Percentiles rank a stretch among this genome's conserved stretches.
Conservation (phyloP, 2,888 invertebrate species). For the Xestia rhomboidea region DNA sequence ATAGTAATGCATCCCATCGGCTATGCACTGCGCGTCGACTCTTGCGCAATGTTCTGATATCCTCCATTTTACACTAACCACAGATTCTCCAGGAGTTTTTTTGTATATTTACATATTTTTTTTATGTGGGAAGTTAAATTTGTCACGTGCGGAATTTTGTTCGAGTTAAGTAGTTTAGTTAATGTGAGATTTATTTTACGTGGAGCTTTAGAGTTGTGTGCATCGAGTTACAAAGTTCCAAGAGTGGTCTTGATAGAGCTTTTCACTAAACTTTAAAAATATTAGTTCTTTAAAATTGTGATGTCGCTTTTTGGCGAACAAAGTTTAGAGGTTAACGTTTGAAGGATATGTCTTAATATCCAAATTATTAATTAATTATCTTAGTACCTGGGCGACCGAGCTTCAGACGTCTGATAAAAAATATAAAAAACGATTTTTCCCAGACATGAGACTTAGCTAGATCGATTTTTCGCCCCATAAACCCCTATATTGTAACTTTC, state of each 20-base stretch:
- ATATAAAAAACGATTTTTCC: too few species aligned
- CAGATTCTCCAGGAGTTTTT: slow-evolving; percentile 42
- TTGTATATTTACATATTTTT: slow-evolving; percentile 34
- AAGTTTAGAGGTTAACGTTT: too few species aligned
- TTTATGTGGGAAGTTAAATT: slow-evolving; percentile 10
- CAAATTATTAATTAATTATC: too few species aligned
- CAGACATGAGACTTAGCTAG: background rate
- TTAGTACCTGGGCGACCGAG: too few species aligned
- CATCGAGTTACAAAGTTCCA: background rate
- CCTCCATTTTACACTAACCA: slow-evolving; percentile 61
- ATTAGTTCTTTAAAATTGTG: background rate
- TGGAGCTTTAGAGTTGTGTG: background rate
- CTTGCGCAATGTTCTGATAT: slow-evolving; percentile 74
- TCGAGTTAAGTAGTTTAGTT: slow-evolving; percentile 2
- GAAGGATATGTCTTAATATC: too few species aligned
- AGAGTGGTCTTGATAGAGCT: background rate
- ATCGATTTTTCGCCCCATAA: background rate
- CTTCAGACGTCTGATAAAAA: too few species aligned
- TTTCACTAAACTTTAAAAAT: background rate
- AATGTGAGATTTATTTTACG: background rate
- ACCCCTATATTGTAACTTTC: too few species aligned
- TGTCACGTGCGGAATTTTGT: slow-evolving; percentile 29
- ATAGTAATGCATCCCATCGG: slow-evolving; percentile 60
- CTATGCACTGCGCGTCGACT: slow-evolving; percentile 64
- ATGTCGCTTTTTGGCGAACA: background rate